Evolutionary conservation across 2,113 vertebrate species (phyloP).

Genomic region (Poeciliopsis retropinna): DNA sequence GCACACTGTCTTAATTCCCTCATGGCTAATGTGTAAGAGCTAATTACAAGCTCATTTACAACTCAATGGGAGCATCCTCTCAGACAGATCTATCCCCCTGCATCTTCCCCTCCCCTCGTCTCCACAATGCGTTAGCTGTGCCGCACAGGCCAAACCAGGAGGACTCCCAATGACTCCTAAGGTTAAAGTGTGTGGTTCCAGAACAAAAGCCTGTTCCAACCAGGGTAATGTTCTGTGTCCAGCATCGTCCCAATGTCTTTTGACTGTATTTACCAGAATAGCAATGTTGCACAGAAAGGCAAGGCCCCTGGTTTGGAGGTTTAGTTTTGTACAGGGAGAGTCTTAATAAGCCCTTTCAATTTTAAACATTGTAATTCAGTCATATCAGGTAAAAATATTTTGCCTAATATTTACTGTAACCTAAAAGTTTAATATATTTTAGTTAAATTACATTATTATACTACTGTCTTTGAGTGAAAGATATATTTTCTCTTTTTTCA

Average conservation of each 20-base stretch:
- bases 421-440: no score
- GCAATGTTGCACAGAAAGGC: not conserved
- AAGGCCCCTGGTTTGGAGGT: not conserved
- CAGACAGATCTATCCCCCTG: constrained; percentile 64
- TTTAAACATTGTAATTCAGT: not conserved
- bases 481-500: no score
- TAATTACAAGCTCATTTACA: constrained; percentile 84
- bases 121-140: constrained; percentile 43
- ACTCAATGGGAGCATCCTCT: constrained; percentile 74
- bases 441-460: no score
- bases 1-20: constrained; percentile 66
- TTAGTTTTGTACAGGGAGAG: not conserved
- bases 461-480: no score
- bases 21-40: constrained; percentile 75
- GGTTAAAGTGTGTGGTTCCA: not conserved
- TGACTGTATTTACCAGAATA: not conserved
- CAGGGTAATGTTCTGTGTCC: not conserved
- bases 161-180: constrained; percentile 25
- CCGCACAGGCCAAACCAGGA: constrained; percentile 28
- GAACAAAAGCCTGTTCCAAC: not conserved
- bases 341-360: not conserved
- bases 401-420: no score
- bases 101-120: constrained; percentile 20
- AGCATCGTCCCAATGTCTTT: not conserved
- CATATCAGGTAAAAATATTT: not conserved